Conservation (phyloP, 2,888 invertebrate species). For the Bedellia somnulentella region DNA sequence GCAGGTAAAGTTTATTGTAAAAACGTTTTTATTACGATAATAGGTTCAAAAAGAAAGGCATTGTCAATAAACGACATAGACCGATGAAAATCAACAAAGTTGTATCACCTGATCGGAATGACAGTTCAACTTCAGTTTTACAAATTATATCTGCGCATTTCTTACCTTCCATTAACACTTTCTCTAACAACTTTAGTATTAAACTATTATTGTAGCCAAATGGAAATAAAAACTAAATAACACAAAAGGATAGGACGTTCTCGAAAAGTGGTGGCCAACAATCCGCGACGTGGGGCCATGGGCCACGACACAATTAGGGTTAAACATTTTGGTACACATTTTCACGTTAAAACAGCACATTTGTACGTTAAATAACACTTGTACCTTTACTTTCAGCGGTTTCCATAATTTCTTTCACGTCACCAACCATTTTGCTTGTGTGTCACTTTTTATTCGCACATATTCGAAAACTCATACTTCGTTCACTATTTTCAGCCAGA, state of each 20-base stretch:
- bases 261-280: slow-evolving; percentile 40
- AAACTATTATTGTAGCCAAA: too few relatives aligned
- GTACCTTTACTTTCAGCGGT: slow-evolving; percentile 59
- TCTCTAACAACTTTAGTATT: too few relatives aligned
- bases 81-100: too few relatives aligned
- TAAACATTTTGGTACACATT: slow-evolving; percentile 51
- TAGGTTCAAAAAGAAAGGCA: too few relatives aligned
- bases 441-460: slow-evolving; percentile 58
- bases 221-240: neutral
- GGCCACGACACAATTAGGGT: slow-evolving; percentile 59
- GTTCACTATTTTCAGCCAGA: slow-evolving; percentile 59
- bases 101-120: too few relatives aligned
- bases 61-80: too few relatives aligned
- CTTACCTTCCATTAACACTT: slow-evolving; percentile 35
- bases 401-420: slow-evolving; percentile 56
- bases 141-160: slow-evolving; percentile 21
- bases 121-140: too few relatives aligned
- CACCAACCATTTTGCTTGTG: slow-evolving; percentile 58
- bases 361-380: slow-evolving; percentile 44
- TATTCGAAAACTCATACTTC: slow-evolving; percentile 60
- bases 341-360: slow-evolving; percentile 48
- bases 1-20: too few relatives aligned
- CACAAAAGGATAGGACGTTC: slow-evolving; percentile 26
- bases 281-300: slow-evolving; percentile 53
- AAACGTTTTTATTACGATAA: too few relatives aligned